These are phyloP conservation scores for Clanis bilineata DNA, from an alignment of 2,888 invertebrate genomes.

Conservation along the genomic window DNA sequence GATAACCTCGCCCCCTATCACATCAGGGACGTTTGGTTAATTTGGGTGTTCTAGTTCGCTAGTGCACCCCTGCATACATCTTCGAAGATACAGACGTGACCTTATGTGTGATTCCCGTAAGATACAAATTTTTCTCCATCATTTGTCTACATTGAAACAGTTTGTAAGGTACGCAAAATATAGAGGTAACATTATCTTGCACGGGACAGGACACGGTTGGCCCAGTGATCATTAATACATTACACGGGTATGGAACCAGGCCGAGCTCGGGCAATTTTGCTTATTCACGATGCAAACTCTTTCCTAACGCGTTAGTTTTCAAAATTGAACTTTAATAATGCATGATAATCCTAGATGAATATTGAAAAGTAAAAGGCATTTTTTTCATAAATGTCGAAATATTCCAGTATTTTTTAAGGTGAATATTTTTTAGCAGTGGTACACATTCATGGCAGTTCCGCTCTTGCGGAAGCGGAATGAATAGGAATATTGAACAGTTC, in stretches of 20 bases:
- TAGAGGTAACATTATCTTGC: background rate
- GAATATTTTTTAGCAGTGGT: background rate
- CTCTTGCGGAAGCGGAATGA: background rate
- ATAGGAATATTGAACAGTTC: background rate
- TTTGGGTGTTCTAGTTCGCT: too few species aligned
- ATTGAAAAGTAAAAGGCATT: background rate
- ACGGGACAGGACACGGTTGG: conserved; percentile 15
- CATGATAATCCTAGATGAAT: background rate
- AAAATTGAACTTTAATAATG: conserved; percentile 73
- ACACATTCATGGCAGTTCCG: background rate
- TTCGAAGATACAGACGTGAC: too few species aligned
- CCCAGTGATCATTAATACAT: conserved; percentile 62
- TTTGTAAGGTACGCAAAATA: background rate
- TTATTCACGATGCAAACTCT: conserved; percentile 67
- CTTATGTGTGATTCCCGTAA: too few species aligned
- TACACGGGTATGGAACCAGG: conserved; percentile 51
- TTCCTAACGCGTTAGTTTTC: conserved; percentile 65
- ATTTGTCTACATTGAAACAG: background rate
- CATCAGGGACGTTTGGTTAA: too few species aligned
- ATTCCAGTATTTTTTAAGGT: background rate
- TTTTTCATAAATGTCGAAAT: background rate
- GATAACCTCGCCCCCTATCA: too few species aligned
- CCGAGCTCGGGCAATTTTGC: conserved; percentile 60
- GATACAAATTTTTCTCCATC: background rate
- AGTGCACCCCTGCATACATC: too few species aligned